Percentiles rank a stretch among this genome's conserved stretches.
Evolutionary conservation across 2,888 invertebrate genomes (phyloP).

Genomic region (Nematopogon swammerdamellus): DNA sequence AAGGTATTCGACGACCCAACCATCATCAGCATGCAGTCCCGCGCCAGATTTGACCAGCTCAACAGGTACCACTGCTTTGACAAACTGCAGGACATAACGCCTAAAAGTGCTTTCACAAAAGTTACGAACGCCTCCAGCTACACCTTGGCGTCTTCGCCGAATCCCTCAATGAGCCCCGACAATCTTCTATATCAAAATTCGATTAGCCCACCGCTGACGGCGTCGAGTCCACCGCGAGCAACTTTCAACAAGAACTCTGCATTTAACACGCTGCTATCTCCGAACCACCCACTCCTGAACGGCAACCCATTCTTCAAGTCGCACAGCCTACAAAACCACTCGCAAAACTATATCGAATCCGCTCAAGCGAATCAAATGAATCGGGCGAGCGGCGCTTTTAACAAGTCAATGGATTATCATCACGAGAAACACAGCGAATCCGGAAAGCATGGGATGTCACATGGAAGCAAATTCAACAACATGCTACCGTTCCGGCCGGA

Average conservation of each 20-base stretch:
- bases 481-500: conserved; percentile 58
- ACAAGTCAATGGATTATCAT: conserved; percentile 29
- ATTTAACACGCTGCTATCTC: conserved; percentile 40
- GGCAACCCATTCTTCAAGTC: conserved; percentile 55
- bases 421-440: conserved; percentile 31
- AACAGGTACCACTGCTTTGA: conserved; percentile 28
- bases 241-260: conserved; percentile 31
- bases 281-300: conserved; percentile 39
- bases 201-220: conserved; percentile 66
- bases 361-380: conserved; percentile 28
- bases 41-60: conserved; percentile 46
- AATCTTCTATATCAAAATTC: conserved; percentile 74
- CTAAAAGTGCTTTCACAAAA: conserved; percentile 83
- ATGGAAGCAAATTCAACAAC: conserved; percentile 46
- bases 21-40: conserved; percentile 46
- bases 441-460: conserved; percentile 26
- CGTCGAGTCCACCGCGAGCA: conserved; percentile 55
- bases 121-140: conserved; percentile 52
- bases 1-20: conserved; percentile 62
- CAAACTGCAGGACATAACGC: conserved; percentile 47
- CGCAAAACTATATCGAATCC: conserved; percentile 45
- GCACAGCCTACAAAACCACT: conserved; percentile 41
- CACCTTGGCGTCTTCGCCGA: conserved; percentile 47
- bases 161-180: conserved; percentile 74
- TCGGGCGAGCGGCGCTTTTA: conserved; percentile 22